These are phyloP conservation scores for Trichomycterus rosablanca DNA, from an alignment of 2,113 vertebrate genomes.

Conservation along the genomic window DNA sequence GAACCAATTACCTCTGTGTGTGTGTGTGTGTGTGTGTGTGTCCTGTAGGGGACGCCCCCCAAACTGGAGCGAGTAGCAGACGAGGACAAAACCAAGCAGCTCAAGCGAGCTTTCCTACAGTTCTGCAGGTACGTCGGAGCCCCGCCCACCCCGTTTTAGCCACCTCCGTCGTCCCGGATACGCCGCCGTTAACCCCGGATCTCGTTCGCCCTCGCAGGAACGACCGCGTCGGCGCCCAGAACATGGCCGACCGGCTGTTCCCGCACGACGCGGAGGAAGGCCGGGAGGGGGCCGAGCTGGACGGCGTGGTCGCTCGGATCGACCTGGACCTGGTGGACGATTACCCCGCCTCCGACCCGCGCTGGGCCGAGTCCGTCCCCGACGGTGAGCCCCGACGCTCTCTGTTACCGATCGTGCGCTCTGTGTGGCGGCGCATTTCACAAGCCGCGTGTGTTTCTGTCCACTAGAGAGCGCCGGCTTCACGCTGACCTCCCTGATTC, in stretches of 20 bases:
- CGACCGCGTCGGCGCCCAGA: conserved; percentile 79
- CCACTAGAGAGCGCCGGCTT: conserved; percentile 82
- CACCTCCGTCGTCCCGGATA: no score
- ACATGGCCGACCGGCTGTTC: conserved; percentile 78
- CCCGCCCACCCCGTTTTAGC: background rate
- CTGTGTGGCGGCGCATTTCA: no score
- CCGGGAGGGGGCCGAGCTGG: conserved; percentile 75
- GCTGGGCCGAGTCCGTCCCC: conserved; percentile 94
- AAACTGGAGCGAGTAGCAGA: conserved; percentile 72
- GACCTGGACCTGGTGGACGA: conserved; percentile 90
- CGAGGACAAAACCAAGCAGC: conserved; percentile 84
- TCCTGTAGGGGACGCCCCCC: conserved; percentile 64
- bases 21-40: background rate
- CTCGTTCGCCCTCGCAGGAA: conserved; percentile 65
- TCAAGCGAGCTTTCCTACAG: conserved; percentile 91
- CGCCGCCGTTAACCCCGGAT: conserved; percentile 2
- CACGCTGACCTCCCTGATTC: conserved; percentile 87
- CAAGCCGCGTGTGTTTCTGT: background rate
- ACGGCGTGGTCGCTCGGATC: conserved; percentile 79
- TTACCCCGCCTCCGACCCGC: conserved; percentile 91
- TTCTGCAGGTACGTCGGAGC: conserved; percentile 80
- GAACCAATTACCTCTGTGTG: no score
- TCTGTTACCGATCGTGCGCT: no score
- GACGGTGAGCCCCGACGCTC: conserved; percentile 86
- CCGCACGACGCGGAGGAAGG: conserved; percentile 58